Evolutionary conservation across 1,140 invertebrate species (phyloP), one percentile per base, ranked within the genome.

Genomic region (Drosophila tropicalis): DNA sequence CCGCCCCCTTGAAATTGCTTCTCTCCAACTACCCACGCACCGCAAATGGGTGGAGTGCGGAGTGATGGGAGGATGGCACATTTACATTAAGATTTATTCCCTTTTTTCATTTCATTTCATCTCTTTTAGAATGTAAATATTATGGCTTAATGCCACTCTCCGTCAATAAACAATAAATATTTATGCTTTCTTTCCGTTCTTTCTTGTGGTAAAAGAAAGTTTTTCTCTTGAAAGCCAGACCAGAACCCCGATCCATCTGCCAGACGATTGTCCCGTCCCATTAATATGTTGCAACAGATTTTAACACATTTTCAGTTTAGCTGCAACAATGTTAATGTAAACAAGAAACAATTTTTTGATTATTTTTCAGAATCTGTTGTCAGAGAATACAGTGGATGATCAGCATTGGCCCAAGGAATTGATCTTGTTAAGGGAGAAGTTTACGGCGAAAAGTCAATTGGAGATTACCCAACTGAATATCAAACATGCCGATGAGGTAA

Each of bases 351-450:
- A 10, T 62, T 41, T 62, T 17, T 56, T 29, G 17, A 36, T 76
- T 36, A 40, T 55, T 40, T 79, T 81, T 36, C 85, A 96, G 95
- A 94, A 94, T 74, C 86, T 96, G 64, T 92, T 95, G 44, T 94
- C 94, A 2, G 94, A 94, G 72, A 94, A 95, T 5, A 93, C 93
- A 69, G 92, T 93, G 29, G 94, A 95, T 58, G 93, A 94, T 70
- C 93, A 94, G 69, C 94, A 94, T 83, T 95, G 95, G 95, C 95
- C 95, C 5, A 79, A 94, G 47, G 95, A 96, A 90, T 92, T 96
- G 55, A 92, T 96, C 34, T 93, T 94, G 67, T 81, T 96, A 29
- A 91, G 95, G 3, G 94, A 96, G 81, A 95, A 94, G 92, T 95
- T 96, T 62, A 94, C 95, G 39, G 94, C 93, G 12, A 95, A 94